Conservation (phyloP, 2,797 vertebrate genomes). For the Halcyon smyrnensis region DNA sequence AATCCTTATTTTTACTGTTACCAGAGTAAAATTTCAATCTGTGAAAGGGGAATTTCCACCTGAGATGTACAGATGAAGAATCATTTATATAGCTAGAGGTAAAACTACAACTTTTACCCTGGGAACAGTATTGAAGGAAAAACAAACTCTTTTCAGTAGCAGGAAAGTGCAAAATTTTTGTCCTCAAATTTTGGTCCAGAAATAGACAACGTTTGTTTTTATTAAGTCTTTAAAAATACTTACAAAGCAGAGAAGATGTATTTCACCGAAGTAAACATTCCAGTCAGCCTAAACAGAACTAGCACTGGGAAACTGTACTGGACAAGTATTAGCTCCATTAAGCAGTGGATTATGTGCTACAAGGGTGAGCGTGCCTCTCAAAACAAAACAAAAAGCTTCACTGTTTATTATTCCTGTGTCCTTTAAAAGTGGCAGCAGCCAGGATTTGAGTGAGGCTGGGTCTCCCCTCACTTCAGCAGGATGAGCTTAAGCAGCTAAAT, state of each 20-base stretch:
- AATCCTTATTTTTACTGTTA: background rate
- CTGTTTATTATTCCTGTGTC: background rate
- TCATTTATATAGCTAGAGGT: slow-evolving; percentile 27
- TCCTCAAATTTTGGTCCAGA: slow-evolving; percentile 29
- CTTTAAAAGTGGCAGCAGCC: background rate
- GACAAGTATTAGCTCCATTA: background rate
- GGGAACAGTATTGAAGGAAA: slow-evolving; percentile 26
- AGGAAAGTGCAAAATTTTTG: slow-evolving; percentile 33
- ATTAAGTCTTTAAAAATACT: slow-evolving; percentile 34
- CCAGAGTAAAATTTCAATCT: slow-evolving; percentile 18
- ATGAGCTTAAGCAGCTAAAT: background rate
- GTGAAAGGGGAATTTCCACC: slow-evolving; percentile 56
- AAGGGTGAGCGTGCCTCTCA: background rate
- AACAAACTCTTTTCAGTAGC: background rate
- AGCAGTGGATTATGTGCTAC: background rate
- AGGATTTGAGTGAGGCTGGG: background rate
- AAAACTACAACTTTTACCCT: slow-evolving; percentile 16
- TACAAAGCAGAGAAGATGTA: slow-evolving; percentile 19
- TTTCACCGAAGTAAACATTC: slow-evolving; percentile 25
- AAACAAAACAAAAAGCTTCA: background rate
- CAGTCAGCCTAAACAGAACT: background rate
- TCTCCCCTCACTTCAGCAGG: background rate
- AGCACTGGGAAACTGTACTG: background rate
- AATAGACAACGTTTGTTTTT: slow-evolving; percentile 63
- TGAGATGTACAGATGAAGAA: background rate